These are phyloP conservation scores for Clarias magur DNA, from an alignment of 2,113 vertebrate genomes.

Conservation along the genomic window DNA sequence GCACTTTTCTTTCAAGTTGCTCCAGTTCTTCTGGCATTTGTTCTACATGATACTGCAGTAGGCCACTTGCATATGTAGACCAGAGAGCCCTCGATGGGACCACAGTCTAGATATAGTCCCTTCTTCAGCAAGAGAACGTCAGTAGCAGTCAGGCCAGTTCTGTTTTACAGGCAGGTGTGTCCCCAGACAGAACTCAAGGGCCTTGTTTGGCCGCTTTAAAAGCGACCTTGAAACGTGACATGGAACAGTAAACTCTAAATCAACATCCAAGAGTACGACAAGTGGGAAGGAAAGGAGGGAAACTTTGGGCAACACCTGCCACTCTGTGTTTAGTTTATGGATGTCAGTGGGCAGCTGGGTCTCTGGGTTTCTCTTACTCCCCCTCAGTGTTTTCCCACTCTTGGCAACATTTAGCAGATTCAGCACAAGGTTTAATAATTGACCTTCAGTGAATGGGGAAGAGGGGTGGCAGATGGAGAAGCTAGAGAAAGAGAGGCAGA, in stretches of 20 bases:
- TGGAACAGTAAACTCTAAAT: constrained; percentile 76
- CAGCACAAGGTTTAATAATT: constrained; percentile 65
- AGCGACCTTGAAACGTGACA: constrained; percentile 72
- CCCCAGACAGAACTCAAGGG: constrained; percentile 58
- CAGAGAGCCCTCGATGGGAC: constrained; percentile 47
- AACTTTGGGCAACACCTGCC: constrained; percentile 75
- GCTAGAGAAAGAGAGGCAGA: constrained; percentile 7
- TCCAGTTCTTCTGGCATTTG: constrained; percentile 19
- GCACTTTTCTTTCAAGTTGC: not conserved
- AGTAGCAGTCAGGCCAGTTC: constrained; percentile 42
- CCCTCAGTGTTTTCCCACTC: constrained; percentile 12
- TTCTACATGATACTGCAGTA: constrained; percentile 33
- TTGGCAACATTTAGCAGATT: constrained; percentile 61
- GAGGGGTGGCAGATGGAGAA: constrained; percentile 7
- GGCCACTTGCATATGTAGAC: constrained; percentile 47
- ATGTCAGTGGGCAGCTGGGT: constrained; percentile 67
- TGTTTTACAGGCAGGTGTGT: constrained; percentile 60
- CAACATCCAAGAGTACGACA: constrained; percentile 51
- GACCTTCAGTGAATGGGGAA: constrained; percentile 64
- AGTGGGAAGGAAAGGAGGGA: constrained; percentile 18
- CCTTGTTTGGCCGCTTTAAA: constrained; percentile 63
- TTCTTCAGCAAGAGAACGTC: constrained; percentile 53
- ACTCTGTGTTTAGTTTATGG: constrained; percentile 78
- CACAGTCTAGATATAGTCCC: constrained; percentile 44
- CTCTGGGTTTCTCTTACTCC: constrained; percentile 52